phyloP scores from a whole-genome alignment of 2,888 invertebrate genomes.

The Schrankia costaestrigalis region DNA sequence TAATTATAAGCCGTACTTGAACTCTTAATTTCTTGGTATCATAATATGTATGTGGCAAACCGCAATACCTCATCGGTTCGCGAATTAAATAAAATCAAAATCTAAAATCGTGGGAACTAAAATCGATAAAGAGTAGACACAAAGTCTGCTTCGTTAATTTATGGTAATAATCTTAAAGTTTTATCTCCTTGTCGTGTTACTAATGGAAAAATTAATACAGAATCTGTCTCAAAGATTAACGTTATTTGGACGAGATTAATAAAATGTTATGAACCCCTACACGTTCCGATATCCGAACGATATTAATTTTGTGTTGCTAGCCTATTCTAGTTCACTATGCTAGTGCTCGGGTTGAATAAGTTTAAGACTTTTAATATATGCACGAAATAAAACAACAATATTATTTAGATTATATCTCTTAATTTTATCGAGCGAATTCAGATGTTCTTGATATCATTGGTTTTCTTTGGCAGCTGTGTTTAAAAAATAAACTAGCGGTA shows the following conservation, averaged over 20 bases:
- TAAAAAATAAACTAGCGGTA: no score
- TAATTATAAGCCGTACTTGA: conserved; percentile 18
- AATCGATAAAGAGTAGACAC: conserved; percentile 11
- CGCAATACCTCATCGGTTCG: conserved; percentile 25
- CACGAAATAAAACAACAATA: no score
- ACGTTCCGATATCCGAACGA: no score
- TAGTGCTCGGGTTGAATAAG: no score
- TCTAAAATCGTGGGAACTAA: conserved; percentile 16
- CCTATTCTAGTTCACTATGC: background rate
- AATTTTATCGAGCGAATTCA: no score
- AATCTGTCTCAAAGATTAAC: conserved; percentile 9
- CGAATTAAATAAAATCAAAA: conserved; percentile 15
- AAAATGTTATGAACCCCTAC: no score
- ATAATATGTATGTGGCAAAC: conserved; percentile 24
- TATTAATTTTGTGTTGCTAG: conserved; percentile 1
- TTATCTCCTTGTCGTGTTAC: conserved; percentile 2
- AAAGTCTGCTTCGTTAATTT: conserved; percentile 7
- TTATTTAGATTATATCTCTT: no score
- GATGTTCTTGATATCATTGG: no score
- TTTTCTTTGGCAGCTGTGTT: no score
- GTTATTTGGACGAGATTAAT: no score
- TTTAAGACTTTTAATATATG: no score
- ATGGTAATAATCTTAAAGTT: conserved; percentile 8
- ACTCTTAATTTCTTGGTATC: conserved; percentile 27
- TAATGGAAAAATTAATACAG: conserved; percentile 9